These are phyloP conservation scores for Pteria penguin DNA, from an alignment of 2,888 invertebrate species.

Conservation along the genomic window DNA sequence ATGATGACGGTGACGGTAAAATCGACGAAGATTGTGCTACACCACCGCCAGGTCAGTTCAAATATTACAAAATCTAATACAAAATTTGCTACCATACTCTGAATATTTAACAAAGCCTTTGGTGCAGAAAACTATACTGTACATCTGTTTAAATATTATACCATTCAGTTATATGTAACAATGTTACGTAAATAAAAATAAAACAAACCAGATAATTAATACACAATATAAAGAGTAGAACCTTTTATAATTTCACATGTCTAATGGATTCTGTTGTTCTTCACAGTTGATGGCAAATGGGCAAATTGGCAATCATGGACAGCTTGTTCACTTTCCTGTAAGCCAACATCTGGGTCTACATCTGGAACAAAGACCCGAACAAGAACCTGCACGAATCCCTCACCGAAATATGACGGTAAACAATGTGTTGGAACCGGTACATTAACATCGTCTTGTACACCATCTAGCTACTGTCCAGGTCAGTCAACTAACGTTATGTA, in stretches of 20 bases:
- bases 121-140: no score
- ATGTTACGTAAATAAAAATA: no score
- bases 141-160: no score
- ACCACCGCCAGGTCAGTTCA: constrained; percentile 44
- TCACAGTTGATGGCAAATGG: constrained; percentile 71
- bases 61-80: no score
- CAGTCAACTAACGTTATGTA: background rate
- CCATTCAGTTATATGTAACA: no score
- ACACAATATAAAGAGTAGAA: no score
- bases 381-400: constrained; percentile 49
- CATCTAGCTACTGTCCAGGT: constrained; percentile 36
- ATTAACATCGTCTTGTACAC: constrained; percentile 39
- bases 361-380: constrained; percentile 58
- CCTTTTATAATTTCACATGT: no score
- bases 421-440: constrained; percentile 44
- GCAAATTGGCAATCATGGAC: constrained; percentile 65
- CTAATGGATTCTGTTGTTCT: no score
- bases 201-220: no score
- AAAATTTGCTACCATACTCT: no score
- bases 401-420: constrained; percentile 48
- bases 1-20: constrained; percentile 25
- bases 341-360: constrained; percentile 50
- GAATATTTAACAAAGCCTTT: no score
- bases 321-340: constrained; percentile 66
- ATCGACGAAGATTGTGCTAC: constrained; percentile 43